Evolutionary conservation across 2,797 vertebrate species (phyloP).

Genomic region (Falco rusticolus): DNA sequence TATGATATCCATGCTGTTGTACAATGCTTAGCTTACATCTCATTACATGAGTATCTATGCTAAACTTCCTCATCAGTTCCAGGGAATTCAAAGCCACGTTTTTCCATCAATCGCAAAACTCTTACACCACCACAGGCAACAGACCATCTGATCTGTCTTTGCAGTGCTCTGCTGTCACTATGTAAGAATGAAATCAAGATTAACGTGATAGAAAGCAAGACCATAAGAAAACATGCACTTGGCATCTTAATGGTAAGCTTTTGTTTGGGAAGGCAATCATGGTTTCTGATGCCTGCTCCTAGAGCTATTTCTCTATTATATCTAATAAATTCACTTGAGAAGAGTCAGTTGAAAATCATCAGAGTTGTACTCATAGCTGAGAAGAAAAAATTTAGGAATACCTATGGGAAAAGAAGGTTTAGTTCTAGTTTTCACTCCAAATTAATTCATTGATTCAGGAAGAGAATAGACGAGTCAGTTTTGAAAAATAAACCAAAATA

Average conservation of each 20-base stretch:
- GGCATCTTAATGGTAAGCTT: not conserved
- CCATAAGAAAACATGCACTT: not conserved
- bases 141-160: not conserved
- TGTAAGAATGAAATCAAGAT: not conserved
- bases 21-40: not conserved
- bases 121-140: not conserved
- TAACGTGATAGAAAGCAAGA: not conserved
- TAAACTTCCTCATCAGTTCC: not conserved
- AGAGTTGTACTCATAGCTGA: not conserved
- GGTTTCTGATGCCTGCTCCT: not conserved
- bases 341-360: not conserved
- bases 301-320: not conserved
- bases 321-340: not conserved
- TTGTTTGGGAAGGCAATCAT: not conserved
- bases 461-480: not conserved
- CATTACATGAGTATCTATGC: not conserved
- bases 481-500: not conserved
- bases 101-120: not conserved
- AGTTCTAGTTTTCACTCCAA: not conserved
- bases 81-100: not conserved
- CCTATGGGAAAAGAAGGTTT: not conserved
- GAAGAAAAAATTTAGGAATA: not conserved
- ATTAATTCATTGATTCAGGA: not conserved
- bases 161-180: not conserved
- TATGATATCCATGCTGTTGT: not conserved